Percentiles rank a stretch among this genome's conserved stretches.
Conservation (phyloP, 2,797 vertebrate species). For the Menidia menidia region DNA sequence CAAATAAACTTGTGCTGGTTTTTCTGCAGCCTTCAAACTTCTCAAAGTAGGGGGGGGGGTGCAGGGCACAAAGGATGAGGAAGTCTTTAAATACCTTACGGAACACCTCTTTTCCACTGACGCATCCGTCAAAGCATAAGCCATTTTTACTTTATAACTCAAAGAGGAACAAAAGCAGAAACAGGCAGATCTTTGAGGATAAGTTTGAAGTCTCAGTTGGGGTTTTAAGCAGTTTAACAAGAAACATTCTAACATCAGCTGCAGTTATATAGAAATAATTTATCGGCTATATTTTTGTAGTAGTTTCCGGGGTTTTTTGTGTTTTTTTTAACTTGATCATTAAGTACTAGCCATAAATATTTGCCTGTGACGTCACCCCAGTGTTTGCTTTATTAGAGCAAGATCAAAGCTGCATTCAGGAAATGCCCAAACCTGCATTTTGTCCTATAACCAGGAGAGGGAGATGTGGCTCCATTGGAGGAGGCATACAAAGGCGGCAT, state of each 20-base stretch:
- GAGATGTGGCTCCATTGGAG: constrained; percentile 51
- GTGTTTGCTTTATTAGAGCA: constrained; percentile 30
- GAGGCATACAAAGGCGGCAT: constrained; percentile 25
- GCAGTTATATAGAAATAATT: background rate
- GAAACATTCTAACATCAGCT: background rate
- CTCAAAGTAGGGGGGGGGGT: constrained; percentile 17
- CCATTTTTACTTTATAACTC: too few relatives aligned
- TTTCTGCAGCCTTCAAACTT: constrained; percentile 17
- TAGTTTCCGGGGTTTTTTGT: too few relatives aligned
- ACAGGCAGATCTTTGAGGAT: background rate
- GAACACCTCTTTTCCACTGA: constrained; percentile 9
- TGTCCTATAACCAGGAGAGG: constrained; percentile 62
- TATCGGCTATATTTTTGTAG: too few relatives aligned
- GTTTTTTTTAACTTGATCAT: background rate
- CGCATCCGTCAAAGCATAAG: too few relatives aligned
- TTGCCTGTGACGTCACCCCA: constrained; percentile 4
- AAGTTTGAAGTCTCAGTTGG: background rate
- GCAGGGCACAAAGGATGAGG: constrained; percentile 10
- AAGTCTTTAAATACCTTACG: constrained; percentile 23
- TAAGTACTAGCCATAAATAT: background rate
- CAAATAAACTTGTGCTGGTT: constrained; percentile 30
- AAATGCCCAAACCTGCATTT: constrained; percentile 38
- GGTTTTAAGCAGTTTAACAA: background rate
- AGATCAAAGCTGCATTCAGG: constrained; percentile 10
- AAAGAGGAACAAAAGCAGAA: too few relatives aligned